Percentiles rank a stretch among this genome's conserved stretches.
These are phyloP conservation scores for Planococcus citri DNA, from an alignment of 1,140 invertebrate genomes.

Conservation along the genomic window DNA sequence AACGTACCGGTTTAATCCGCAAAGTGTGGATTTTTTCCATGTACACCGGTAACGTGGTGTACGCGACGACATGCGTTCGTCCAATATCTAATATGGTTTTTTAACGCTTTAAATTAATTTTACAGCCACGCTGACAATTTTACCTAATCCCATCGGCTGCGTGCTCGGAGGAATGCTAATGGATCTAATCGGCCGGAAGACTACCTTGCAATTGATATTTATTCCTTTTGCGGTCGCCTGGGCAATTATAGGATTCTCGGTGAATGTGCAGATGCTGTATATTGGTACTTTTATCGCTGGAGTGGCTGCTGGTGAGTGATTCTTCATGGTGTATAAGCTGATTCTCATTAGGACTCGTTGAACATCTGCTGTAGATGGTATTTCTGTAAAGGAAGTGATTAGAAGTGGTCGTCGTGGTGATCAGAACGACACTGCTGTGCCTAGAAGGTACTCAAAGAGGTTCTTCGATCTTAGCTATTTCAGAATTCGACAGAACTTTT, in stretches of 20 bases:
- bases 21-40: no score
- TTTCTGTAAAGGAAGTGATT: no score
- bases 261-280: conserved; percentile 36
- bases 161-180: conserved; percentile 42
- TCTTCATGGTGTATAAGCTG: no score
- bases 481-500: no score
- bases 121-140: conserved; percentile 43
- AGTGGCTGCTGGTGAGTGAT: conserved; percentile 30
- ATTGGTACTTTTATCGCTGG: conserved; percentile 38
- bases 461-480: no score
- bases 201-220: conserved; percentile 39
- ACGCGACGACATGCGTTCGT: no score
- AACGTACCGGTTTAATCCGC: no score
- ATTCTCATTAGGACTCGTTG: background rate
- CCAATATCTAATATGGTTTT: background rate
- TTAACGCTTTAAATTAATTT: conserved; percentile 24
- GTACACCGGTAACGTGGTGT: no score
- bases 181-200: conserved; percentile 49
- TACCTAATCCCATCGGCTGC: conserved; percentile 41
- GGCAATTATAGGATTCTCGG: conserved; percentile 39
- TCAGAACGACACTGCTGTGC: no score
- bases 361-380: background rate
- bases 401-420: no score
- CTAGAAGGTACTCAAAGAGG: no score
- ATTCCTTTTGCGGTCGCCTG: conserved; percentile 39